Conservation (phyloP, 30 jellyfish, hydroid and myxozoan species). For the Hydractinia echinata region DNA sequence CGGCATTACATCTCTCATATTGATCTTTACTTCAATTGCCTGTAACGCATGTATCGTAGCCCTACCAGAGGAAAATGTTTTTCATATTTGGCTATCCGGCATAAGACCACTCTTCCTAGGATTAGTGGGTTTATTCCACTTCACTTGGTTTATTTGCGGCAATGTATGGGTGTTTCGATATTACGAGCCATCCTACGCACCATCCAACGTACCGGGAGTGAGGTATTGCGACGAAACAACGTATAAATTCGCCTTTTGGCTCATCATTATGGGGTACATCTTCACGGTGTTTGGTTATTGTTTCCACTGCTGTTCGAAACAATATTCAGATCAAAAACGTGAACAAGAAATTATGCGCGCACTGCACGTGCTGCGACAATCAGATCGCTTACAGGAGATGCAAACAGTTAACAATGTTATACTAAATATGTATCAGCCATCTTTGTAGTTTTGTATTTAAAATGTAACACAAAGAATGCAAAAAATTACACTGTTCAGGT, state of each 20-base stretch:
- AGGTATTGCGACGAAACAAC: slow-evolving; percentile 45
- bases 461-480: too few species aligned
- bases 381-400: too few species aligned
- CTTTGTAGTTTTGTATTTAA: too few species aligned
- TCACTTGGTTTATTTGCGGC: slow-evolving; percentile 71
- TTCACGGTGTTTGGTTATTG: slow-evolving; percentile 31
- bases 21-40: slow-evolving; percentile 22
- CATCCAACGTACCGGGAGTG: background rate
- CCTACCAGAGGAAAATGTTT: background rate
- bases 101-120: background rate
- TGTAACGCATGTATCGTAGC: slow-evolving; percentile 16
- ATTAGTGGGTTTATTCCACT: slow-evolving; percentile 35
- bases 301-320: slow-evolving; percentile 40
- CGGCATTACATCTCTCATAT: slow-evolving; percentile 43
- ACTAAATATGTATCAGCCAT: too few species aligned
- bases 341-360: background rate
- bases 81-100: slow-evolving; percentile 2
- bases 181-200: slow-evolving; percentile 28
- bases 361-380: too few species aligned
- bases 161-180: slow-evolving; percentile 62
- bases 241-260: slow-evolving; percentile 55
- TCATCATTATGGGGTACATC: slow-evolving; percentile 45
- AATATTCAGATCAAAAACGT: background rate
- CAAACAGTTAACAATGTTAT: too few species aligned
- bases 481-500: too few species aligned